These are phyloP conservation scores for Sminthurinus aureus DNA, from an alignment of 2,888 invertebrate species.

Conservation along the genomic window DNA sequence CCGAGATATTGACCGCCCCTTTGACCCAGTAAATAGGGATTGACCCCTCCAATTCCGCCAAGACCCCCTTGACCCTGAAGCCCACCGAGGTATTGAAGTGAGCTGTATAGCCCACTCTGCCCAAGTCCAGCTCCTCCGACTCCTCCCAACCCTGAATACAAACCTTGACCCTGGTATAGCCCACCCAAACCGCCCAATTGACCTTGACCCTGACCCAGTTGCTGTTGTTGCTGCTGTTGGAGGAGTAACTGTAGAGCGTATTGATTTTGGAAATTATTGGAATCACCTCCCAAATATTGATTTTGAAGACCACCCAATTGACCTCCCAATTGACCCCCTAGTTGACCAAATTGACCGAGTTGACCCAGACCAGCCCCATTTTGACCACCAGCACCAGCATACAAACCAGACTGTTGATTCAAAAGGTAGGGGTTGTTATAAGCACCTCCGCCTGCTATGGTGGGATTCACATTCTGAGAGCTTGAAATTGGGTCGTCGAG, in stretches of 20 bases:
- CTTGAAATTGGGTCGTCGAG: constrained; percentile 27
- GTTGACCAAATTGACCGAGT: neutral
- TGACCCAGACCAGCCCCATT: neutral
- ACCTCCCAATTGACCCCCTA: neutral
- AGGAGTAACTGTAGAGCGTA: constrained; percentile 6
- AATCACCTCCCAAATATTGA: constrained; percentile 2
- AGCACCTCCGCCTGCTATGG: neutral
- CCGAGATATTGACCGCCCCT: neutral
- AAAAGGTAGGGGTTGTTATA: constrained; percentile 29
- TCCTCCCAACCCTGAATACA: constrained; percentile 1
- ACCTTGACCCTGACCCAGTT: neutral
- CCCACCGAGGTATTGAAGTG: neutral
- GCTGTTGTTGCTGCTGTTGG: neutral
- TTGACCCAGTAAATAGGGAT: constrained; percentile 35
- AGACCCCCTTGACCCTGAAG: neutral
- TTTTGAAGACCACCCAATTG: constrained; percentile 9
- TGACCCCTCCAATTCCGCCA: constrained; percentile 23
- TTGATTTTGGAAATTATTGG: neutral
- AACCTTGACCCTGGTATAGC: neutral
- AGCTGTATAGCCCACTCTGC: neutral
- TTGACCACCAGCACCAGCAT: neutral
- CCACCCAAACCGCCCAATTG: neutral
- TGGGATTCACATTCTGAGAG: constrained; percentile 23
- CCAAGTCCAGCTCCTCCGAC: neutral
- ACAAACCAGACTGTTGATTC: constrained; percentile 10